Base-by-base conservation (phyloP, 1,140 invertebrate species). In the Eupristina koningsbergeri region DNA sequence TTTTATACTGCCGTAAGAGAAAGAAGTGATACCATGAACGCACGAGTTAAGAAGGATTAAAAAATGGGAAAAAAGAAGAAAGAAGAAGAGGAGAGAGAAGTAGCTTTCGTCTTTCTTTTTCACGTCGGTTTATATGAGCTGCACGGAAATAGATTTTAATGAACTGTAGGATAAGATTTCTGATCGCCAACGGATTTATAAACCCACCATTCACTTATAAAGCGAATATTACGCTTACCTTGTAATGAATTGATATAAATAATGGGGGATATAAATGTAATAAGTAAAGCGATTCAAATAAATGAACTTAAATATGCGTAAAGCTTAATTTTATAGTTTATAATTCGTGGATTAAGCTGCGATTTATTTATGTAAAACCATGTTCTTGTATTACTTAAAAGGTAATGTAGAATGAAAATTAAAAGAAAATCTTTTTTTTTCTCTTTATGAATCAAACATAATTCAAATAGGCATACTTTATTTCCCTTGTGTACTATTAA, bases 131-230 rank as follows among this genome's bases (percentile, higher is more conserved):
- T 73, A 8, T 63, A 26, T 19, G 61, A 69, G 29, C 31, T 47
- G 64, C 31, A 36, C 29, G 53, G 26, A 50, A 77, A 69, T 50
- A 77, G 13, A 63, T 75, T 45, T 82, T 75, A 78, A 78, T 45
- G 34, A 64, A 45, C 3, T 36, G 73, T 13, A 31, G 15, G 15
- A 73, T 53, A 81, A 81, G 31, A 71, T 17, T 22, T 71, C 17
- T 26, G 61, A 63, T 82, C 75, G 8, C 41, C 39, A n/a, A 22
- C 41, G 22, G 19, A 75, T 45, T 31, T 71, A 71, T 41, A 71
- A 6, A 39, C 7, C 19, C 19, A 71, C 41, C 41, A 71, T 41
- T 71, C 19, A 71, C 41, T 71, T 41, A 41, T n/a, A 13, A 69
- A 39, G 26, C 36, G 17, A 39, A 39, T 69, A 39, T 69, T 69